Evolutionary conservation across 2,113 vertebrate species (phyloP), one percentile per base, ranked within the genome.

Genomic region (Hepsetus odoe): DNA sequence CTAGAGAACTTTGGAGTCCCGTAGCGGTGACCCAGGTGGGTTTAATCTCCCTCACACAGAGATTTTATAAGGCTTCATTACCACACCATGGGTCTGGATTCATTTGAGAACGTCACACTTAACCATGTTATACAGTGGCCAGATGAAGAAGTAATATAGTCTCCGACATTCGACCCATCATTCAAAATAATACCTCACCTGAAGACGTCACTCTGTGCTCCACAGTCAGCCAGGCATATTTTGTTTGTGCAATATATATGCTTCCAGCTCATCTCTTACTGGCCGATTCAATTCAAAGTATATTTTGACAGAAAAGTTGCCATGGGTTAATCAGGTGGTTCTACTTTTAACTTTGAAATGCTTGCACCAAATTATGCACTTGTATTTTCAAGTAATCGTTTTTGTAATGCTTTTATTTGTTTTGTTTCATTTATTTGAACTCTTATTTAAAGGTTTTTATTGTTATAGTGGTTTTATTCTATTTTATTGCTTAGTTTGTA

Each of bases 11-110:
- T 56, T 51, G 75, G 59, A 72, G 55, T 69, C 55, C 59, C 59
- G 73, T 74, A 46, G 72, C 69, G 44, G 79, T 83, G 83, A 85
- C 83, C 72, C 82, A 83, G 84, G 82, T 87, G 85, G 80, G 79
- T 79, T 82, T 65, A 79, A 86, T 87, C 69, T 85, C 68, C 68
- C 70, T 76, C 81, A 14, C 71, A 73, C 66, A 4, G 9, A 85
- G 84, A 90, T 84, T 83, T 82, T 87, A 84, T 88, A 85, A 85
- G 80, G 81, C 68, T 84, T 82, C 85, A 88, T 89, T 89, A 88
- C 72, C 65, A 77, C 32, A 53, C 67, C 68, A 56, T 58, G 26
- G 74, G 75, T 82, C 84, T 86, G 81, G 86, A 82, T 87, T 87
- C 83, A 83, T 87, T 87, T 87, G 85, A 84, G 83, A 83, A 77